Base-by-base conservation (phyloP, 2,888 invertebrate genomes). In the Chloromyia formosa region DNA sequence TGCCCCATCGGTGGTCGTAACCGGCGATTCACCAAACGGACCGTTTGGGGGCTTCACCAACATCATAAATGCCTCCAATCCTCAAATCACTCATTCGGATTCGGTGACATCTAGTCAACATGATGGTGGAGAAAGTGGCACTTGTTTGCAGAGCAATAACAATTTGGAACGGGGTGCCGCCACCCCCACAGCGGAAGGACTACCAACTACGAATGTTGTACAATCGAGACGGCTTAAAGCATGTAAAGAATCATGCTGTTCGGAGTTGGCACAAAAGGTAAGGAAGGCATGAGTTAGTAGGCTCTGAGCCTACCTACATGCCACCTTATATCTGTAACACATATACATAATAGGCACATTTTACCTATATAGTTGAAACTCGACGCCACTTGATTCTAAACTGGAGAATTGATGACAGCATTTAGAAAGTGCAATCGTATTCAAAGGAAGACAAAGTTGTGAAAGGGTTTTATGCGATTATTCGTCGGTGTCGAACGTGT, bases 261-360 rank as follows among this genome's bases (percentile, higher is more conserved):
- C 94, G 68, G 91, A 91, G 82, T 90, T 93, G 81, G 94, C 94
- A 77, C 91, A 91, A 84, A 94, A 94, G 90, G 94, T 94, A 79
- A 80, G 80, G 73, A 27, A 35, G 27, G 27, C 2, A 4, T 4
- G 27, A 35, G 14, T 49, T 35, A 35, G 27, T 35, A 35, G 27
- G 27, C 3, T 35, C 7, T 2, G 27, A 7, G 27, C 7, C 3
- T 35, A 35, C 27, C 3, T 35, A 35, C 27, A 35, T 35, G 27
- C 3, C n/a, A n/a, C 27, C 27, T 7, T 4, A 7, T 35, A 35
- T 35, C 27, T n/a, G 7, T 35, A 35, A 35, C 27, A 4, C 7
- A 4, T 35, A 35, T 35, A 35, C 27, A 35, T 35, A 35, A 7
- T 35, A 35, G 27, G 27, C 7, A 35, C 27, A 35, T 35, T 4